These are phyloP conservation scores for Mormyrus hasselquistii DNA, from an alignment of 2,797 vertebrate genomes.

Conservation along the genomic window DNA sequence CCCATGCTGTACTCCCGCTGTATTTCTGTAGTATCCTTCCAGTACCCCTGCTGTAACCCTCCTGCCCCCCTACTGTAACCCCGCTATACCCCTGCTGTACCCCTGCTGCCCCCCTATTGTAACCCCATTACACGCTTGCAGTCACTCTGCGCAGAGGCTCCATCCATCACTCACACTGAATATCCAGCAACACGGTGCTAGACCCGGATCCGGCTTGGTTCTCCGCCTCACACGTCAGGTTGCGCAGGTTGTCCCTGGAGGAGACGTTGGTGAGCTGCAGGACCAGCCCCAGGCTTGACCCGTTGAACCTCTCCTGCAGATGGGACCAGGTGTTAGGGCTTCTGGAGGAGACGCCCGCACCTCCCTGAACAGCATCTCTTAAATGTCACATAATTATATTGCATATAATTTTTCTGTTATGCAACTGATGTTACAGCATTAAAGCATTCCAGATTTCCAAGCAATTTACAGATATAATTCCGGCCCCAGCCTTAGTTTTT, in stretches of 20 bases:
- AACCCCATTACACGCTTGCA: background rate
- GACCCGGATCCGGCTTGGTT: slow-evolving; percentile 69
- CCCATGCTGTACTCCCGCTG: background rate
- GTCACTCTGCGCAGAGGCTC: background rate
- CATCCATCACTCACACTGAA: slow-evolving; percentile 76
- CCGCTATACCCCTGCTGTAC: background rate
- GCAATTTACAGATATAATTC: background rate
- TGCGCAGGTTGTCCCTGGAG: slow-evolving; percentile 72
- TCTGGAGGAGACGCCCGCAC: background rate
- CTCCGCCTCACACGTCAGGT: slow-evolving; percentile 81
- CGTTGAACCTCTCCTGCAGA: slow-evolving; percentile 49
- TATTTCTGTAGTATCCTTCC: background rate
- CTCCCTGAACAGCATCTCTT: background rate
- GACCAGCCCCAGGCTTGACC: slow-evolving; percentile 51
- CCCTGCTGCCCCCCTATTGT: background rate
- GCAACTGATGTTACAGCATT: background rate
- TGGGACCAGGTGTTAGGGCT: background rate
- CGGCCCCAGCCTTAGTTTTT: background rate
- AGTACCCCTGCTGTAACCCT: background rate
- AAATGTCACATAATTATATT: background rate
- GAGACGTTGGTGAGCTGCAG: slow-evolving; percentile 69
- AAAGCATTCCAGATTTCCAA: background rate
- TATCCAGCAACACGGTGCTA: slow-evolving; percentile 69
- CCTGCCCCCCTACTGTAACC: background rate
- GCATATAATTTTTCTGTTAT: background rate